A percentile compares a stretch with the other conserved stretches of the same genome.
These are phyloP conservation scores for Cephus sareptanus DNA, from an alignment of 2,888 invertebrate genomes.

Conservation along the genomic window DNA sequence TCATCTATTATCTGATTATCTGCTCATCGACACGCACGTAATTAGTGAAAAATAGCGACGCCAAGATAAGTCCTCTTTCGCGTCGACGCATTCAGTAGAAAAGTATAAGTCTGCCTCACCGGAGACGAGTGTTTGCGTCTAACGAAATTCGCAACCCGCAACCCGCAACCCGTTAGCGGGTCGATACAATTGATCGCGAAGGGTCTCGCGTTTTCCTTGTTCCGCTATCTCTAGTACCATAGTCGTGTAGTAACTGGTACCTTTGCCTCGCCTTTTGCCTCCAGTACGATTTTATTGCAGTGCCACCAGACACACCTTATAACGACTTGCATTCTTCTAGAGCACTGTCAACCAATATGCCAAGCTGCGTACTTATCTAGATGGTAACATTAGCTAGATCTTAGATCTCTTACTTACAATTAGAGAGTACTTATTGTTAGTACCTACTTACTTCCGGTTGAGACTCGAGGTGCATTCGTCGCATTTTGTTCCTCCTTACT, in stretches of 20 bases:
- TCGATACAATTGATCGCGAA: not conserved
- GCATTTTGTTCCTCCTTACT: no score
- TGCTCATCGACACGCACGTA: conserved; percentile 48
- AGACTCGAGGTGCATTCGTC: no score
- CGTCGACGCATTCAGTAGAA: conserved; percentile 31
- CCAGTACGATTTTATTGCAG: conserved; percentile 30
- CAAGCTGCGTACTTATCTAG: no score
- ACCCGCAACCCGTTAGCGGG: conserved; percentile 21
- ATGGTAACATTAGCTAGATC: no score
- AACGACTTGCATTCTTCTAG: no score
- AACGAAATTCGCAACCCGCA: conserved; percentile 20
- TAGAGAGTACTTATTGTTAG: no score
- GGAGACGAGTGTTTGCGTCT: conserved; percentile 24
- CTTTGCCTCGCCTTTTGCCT: conserved; percentile 55
- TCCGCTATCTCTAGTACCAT: not conserved
- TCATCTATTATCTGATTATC: conserved; percentile 16
- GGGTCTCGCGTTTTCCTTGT: not conserved
- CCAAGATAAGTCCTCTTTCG: conserved; percentile 47
- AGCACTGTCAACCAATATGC: no score
- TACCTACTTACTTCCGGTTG: no score
- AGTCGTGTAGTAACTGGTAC: conserved; percentile 5
- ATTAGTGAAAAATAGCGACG: conserved; percentile 28
- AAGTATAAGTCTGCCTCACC: conserved; percentile 36
- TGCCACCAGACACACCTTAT: no score
- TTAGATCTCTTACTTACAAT: no score